These are phyloP conservation scores for Cacatua alba DNA, from an alignment of 2,113 vertebrate genomes.

Conservation along the genomic window DNA sequence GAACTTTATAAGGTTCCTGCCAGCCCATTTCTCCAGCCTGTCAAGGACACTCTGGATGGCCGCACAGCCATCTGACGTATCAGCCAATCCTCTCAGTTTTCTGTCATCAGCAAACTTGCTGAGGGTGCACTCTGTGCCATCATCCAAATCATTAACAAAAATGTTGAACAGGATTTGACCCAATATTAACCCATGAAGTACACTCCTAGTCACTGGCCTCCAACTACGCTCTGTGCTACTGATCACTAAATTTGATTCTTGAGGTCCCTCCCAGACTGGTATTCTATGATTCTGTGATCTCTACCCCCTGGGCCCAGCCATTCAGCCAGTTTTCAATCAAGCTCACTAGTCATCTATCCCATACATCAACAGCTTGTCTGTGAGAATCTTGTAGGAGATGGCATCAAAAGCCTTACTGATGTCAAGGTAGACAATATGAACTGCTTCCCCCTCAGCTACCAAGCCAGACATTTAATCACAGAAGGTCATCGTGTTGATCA, in stretches of 20 bases:
- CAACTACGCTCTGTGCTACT: not conserved
- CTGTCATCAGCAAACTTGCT: not conserved
- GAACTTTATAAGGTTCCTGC: not conserved
- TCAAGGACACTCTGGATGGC: not conserved
- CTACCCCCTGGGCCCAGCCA: not conserved
- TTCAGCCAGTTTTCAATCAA: not conserved
- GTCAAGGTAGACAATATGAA: not conserved
- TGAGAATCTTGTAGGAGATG: not conserved
- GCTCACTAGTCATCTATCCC: not conserved
- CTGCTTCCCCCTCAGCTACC: not conserved
- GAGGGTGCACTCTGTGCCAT: not conserved
- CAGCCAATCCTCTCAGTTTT: not conserved
- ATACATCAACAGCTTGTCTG: not conserved
- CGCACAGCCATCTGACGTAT: not conserved
- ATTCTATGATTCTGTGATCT: not conserved
- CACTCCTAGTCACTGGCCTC: not conserved
- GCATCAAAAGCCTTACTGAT: not conserved
- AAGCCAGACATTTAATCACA: not conserved
- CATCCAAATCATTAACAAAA: not conserved
- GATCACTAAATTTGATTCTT: not conserved
- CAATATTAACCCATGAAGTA: not conserved
- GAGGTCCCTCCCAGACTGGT: not conserved
- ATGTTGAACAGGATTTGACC: not conserved
- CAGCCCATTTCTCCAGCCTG: not conserved
- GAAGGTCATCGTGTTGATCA: not conserved